These are phyloP conservation scores for Gryon sp. DNA, from an alignment of 1,140 invertebrate species.

Conservation along the genomic window DNA sequence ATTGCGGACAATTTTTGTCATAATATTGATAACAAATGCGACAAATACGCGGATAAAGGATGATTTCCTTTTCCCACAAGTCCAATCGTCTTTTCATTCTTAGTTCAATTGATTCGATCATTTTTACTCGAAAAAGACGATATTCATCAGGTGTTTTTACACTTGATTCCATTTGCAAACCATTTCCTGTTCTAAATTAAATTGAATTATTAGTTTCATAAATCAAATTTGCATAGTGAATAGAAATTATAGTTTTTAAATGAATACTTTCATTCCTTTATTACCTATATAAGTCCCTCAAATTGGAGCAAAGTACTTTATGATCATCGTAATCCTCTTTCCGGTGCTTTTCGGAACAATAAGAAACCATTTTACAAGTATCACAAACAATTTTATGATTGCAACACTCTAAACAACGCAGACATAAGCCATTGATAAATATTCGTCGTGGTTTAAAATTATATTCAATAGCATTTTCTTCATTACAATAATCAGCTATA, in stretches of 20 bases:
- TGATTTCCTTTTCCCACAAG: constrained; percentile 84
- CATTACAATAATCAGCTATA: constrained; percentile 47
- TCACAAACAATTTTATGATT: constrained; percentile 68
- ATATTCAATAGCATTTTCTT: constrained; percentile 68
- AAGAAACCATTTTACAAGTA: constrained; percentile 80
- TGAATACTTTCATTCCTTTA: not conserved
- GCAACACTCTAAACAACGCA: constrained; percentile 71
- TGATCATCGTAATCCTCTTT: constrained; percentile 75
- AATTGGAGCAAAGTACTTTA: constrained; percentile 75
- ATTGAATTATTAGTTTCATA: not conserved
- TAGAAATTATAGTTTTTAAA: not conserved
- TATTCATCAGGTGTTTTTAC: constrained; percentile 81
- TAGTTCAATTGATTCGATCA: constrained; percentile 82
- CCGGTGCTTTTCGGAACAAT: constrained; percentile 79
- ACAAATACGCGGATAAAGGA: constrained; percentile 85
- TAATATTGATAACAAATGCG: constrained; percentile 78
- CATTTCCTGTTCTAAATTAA: constrained; percentile 48
- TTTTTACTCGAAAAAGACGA: constrained; percentile 81
- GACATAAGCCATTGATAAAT: constrained; percentile 73
- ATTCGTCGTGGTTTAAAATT: constrained; percentile 70
- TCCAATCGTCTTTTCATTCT: constrained; percentile 81
- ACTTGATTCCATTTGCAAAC: constrained; percentile 79
- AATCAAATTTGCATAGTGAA: too few species aligned
- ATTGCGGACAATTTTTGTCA: constrained; percentile 81
- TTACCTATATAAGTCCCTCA: constrained; percentile 61